phyloP scores from a whole-genome alignment of 2,888 invertebrate genomes.

The Tenthredo distinguenda region DNA sequence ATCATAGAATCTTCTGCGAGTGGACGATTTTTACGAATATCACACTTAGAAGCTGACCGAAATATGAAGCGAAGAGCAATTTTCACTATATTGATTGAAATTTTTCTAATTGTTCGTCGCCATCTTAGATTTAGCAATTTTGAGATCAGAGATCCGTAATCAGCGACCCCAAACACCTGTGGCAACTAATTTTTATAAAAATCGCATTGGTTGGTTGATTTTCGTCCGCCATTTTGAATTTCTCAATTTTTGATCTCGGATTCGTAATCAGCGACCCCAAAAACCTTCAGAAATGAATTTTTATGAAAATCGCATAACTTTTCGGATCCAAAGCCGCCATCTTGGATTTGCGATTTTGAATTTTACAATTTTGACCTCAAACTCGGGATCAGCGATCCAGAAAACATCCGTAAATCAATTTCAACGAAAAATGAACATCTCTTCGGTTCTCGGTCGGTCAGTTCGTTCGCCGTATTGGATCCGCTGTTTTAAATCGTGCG shows the following conservation, averaged over 20 bases:
- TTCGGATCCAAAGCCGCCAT: background rate
- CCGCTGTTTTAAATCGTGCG: background rate
- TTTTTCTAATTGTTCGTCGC: background rate
- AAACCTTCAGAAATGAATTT: background rate
- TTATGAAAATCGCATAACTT: background rate
- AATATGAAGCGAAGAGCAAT: background rate
- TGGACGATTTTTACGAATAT: background rate
- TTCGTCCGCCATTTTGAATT: background rate
- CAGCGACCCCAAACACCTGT: background rate
- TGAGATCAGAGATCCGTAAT: background rate
- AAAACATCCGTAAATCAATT: background rate
- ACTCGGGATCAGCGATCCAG: background rate
- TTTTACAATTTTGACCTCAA: background rate
- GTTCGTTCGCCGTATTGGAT: background rate
- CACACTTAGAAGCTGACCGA: background rate
- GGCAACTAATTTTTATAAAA: background rate
- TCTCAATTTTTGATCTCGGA: background rate
- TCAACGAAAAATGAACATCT: background rate
- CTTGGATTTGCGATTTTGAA: background rate
- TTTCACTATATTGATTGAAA: background rate
- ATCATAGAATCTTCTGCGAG: background rate
- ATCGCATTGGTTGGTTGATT: background rate
- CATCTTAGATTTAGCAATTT: background rate
- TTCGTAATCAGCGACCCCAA: background rate
- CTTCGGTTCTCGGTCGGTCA: background rate